Evolutionary conservation across 1,140 invertebrate species (phyloP).

Genomic region (Aphelenchoides besseyi): DNA sequence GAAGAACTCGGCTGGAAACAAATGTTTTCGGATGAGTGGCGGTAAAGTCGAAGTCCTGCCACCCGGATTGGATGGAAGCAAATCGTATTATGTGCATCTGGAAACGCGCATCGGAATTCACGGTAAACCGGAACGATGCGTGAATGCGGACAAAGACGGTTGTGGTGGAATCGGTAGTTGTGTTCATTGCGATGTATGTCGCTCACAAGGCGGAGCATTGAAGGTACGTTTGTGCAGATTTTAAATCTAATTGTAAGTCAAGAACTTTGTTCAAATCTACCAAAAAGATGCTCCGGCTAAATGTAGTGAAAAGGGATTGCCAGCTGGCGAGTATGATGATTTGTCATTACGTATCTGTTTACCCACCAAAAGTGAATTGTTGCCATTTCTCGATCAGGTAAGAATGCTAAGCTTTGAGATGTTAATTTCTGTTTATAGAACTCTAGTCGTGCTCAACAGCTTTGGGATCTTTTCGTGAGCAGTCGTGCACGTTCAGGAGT

Average conservation of each 20-base stretch:
- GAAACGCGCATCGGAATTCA: slow-evolving; percentile 61
- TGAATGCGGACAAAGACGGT: slow-evolving; percentile 59
- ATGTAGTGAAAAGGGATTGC: slow-evolving; percentile 53
- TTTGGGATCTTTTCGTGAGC: slow-evolving; percentile 61
- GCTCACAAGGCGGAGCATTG: slow-evolving; percentile 54
- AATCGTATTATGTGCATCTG: slow-evolving; percentile 60
- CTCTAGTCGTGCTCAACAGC: slow-evolving; percentile 54
- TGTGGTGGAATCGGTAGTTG: slow-evolving; percentile 62
- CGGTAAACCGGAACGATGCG: slow-evolving; percentile 60
- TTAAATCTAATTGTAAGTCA: no score
- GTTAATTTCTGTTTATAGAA: slow-evolving; percentile 46
- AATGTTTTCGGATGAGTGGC: slow-evolving; percentile 61
- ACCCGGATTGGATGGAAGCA: slow-evolving; percentile 53
- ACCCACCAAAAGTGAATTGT: slow-evolving; percentile 58
- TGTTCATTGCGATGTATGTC: slow-evolving; percentile 61
- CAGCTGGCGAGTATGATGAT: slow-evolving; percentile 55
- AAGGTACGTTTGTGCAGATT: no score
- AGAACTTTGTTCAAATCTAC: slow-evolving; percentile 61
- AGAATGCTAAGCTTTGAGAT: slow-evolving; percentile 1
- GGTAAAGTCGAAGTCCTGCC: slow-evolving; percentile 61
- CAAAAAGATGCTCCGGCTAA: slow-evolving; percentile 56
- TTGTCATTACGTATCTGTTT: slow-evolving; percentile 59
- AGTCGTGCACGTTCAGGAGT: slow-evolving; percentile 61
- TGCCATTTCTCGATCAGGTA: slow-evolving; percentile 60
- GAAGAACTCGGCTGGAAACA: slow-evolving; percentile 55